A percentile compares a stretch with the other conserved stretches of the same genome.
Evolutionary conservation across 2,797 vertebrate species (phyloP).

Genomic region (Bradypodion ventrale): DNA sequence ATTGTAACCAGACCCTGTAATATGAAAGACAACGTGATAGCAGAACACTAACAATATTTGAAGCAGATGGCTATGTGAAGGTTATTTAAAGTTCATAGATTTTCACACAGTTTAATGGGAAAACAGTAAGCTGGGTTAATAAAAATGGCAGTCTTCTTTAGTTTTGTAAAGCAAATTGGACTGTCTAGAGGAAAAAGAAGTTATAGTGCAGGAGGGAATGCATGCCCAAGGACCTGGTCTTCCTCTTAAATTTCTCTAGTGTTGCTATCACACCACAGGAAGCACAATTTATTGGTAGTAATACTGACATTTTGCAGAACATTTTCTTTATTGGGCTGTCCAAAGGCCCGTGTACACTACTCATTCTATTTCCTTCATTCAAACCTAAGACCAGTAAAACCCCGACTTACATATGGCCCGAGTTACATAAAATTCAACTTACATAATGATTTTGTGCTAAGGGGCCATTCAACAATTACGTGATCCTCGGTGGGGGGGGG

Average conservation of each 20-base stretch:
- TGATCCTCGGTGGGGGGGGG: too few species aligned
- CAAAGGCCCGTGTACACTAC: neutral
- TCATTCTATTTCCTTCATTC: neutral
- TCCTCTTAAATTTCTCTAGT: neutral
- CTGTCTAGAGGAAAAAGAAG: neutral
- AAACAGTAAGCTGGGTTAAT: constrained; percentile 3
- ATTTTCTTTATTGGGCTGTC: constrained; percentile 4
- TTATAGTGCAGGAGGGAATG: neutral
- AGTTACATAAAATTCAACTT: too few species aligned
- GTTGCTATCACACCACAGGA: neutral
- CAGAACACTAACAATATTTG: neutral
- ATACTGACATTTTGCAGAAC: constrained; percentile 4
- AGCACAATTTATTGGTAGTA: neutral
- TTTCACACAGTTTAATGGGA: constrained; percentile 11
- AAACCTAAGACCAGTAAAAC: neutral
- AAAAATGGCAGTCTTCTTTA: constrained; percentile 6
- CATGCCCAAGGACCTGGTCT: neutral
- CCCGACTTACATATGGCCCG: too few species aligned
- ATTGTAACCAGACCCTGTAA: neutral
- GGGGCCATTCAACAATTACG: too few species aligned
- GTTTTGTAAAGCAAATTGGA: neutral
- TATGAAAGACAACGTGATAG: neutral
- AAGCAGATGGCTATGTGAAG: constrained; percentile 5
- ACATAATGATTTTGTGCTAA: too few species aligned
- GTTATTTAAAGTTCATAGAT: constrained; percentile 31